A percentile compares a stretch with the other conserved stretches of the same genome.
Conservation (phyloP, 1,140 invertebrate species). For the Scaptomyza pallida region DNA sequence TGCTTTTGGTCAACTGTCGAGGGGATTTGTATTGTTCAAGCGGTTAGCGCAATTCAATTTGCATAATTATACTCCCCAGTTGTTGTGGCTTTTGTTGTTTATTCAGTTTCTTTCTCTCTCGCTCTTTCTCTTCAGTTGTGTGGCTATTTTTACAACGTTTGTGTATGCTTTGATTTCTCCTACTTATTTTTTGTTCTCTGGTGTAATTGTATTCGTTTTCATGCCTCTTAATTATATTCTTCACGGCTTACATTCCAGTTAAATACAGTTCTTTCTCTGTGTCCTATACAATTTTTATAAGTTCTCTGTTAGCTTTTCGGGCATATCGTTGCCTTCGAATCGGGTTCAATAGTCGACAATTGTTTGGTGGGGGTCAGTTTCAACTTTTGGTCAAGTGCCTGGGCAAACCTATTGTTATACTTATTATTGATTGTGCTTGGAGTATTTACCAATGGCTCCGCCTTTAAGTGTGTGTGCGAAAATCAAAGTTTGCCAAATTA, state of each 20-base stretch:
- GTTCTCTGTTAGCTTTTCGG: slow-evolving; percentile 10
- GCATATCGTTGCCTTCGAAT: slow-evolving; percentile 38
- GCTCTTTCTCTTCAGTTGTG: slow-evolving; percentile 4
- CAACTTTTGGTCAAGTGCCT: slow-evolving; percentile 37
- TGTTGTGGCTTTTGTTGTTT: neutral
- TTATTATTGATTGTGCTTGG: slow-evolving; percentile 46
- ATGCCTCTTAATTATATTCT: slow-evolving; percentile 61
- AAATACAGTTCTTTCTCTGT: neutral
- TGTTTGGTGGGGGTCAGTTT: slow-evolving; percentile 32
- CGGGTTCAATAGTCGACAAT: slow-evolving; percentile 57
- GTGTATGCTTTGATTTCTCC: slow-evolving; percentile 36
- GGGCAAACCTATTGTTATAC: slow-evolving; percentile 25
- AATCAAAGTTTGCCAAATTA: slow-evolving; percentile 2
- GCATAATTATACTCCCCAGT: slow-evolving; percentile 59
- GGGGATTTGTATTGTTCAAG: slow-evolving; percentile 7
- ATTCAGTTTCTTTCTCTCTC: no score
- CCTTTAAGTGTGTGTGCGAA: slow-evolving; percentile 1
- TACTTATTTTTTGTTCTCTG: no score
- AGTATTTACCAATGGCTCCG: slow-evolving; percentile 4
- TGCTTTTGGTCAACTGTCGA: slow-evolving; percentile 7
- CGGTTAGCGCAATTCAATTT: slow-evolving; percentile 57
- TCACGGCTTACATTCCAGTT: neutral
- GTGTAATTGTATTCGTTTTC: slow-evolving; percentile 43
- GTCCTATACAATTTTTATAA: slow-evolving; percentile 35
- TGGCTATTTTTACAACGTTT: slow-evolving; percentile 52